Conservation (phyloP, 2,888 invertebrate genomes). For the Danaus chrysippus region DNA sequence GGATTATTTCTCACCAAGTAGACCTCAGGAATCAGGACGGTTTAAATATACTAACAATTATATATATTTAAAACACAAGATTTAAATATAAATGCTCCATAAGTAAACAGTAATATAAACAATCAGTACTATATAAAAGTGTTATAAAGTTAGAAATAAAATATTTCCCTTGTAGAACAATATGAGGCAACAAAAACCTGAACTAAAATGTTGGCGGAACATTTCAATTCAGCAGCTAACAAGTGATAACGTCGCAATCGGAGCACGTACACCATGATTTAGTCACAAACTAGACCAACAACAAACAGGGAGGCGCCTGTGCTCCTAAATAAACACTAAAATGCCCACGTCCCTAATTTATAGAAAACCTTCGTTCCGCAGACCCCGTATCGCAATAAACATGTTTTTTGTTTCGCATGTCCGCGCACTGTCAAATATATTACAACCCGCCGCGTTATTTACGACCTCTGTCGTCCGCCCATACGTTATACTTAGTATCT, state of each 20-base stretch:
- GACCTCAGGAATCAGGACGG: background rate
- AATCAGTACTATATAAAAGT: background rate
- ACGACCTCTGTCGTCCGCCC: constrained; percentile 77
- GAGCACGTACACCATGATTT: constrained; percentile 36
- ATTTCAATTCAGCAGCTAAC: constrained; percentile 35
- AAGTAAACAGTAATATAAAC: background rate
- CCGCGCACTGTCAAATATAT: constrained; percentile 79
- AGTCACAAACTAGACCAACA: constrained; percentile 32
- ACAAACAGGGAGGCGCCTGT: constrained; percentile 33
- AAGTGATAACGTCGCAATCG: constrained; percentile 38
- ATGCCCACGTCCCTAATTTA: constrained; percentile 59
- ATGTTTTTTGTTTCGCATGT: constrained; percentile 79
- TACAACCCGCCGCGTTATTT: constrained; percentile 78
- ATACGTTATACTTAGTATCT: constrained; percentile 80
- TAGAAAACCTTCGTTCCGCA: constrained; percentile 52
- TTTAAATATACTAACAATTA: background rate
- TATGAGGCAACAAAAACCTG: constrained; percentile 19
- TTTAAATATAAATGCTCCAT: no score
- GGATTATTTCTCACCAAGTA: background rate
- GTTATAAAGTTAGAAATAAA: constrained; percentile 3
- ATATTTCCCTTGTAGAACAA: constrained; percentile 12
- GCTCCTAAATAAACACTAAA: constrained; percentile 63
- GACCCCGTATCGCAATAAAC: constrained; percentile 71
- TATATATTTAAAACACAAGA: no score
- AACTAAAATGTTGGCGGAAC: constrained; percentile 31